These are phyloP conservation scores for Yponomeuta evonymella DNA, from an alignment of 2,888 invertebrate genomes.

Conservation along the genomic window DNA sequence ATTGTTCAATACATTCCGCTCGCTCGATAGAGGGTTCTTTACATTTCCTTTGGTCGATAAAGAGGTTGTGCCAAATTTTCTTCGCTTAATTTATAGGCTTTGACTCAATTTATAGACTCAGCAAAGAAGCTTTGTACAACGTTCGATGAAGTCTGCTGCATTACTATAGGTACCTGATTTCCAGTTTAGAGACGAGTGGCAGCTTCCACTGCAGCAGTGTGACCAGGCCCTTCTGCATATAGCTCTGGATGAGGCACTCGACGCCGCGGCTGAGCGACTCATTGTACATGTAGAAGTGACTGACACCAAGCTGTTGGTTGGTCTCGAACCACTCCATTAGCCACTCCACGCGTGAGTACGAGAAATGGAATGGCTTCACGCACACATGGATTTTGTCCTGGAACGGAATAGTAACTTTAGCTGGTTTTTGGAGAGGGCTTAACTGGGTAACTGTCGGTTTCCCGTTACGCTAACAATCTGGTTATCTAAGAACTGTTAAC, in stretches of 20 bases:
- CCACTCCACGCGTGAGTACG: conserved; percentile 88
- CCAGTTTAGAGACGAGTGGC: conserved; percentile 90
- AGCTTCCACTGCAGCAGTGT: conserved; percentile 89
- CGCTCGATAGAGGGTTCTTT: too few species aligned
- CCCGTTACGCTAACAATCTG: too few species aligned
- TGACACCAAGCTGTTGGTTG: conserved; percentile 87
- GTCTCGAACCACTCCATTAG: conserved; percentile 93
- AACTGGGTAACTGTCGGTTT: too few species aligned
- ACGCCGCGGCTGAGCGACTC: conserved; percentile 89
- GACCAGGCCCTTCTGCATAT: conserved; percentile 79
- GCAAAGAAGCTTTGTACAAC: background rate
- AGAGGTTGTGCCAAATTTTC: too few species aligned
- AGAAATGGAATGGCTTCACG: conserved; percentile 93
- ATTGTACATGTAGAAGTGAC: conserved; percentile 94
- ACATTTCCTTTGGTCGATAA: too few species aligned
- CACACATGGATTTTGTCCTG: conserved; percentile 84
- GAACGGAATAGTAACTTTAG: conserved; percentile 24
- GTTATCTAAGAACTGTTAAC: too few species aligned
- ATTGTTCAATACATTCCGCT: too few species aligned
- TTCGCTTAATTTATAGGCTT: too few species aligned
- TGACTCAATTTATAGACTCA: too few species aligned
- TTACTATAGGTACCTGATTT: conserved; percentile 75
- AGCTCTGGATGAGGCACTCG: conserved; percentile 84
- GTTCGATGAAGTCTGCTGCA: background rate
- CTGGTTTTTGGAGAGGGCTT: too few species aligned